Percentiles rank a stretch among this genome's conserved stretches.
These are phyloP conservation scores for Leptarthrus brevirostris DNA, from an alignment of 2,888 invertebrate species.

Conservation along the genomic window DNA sequence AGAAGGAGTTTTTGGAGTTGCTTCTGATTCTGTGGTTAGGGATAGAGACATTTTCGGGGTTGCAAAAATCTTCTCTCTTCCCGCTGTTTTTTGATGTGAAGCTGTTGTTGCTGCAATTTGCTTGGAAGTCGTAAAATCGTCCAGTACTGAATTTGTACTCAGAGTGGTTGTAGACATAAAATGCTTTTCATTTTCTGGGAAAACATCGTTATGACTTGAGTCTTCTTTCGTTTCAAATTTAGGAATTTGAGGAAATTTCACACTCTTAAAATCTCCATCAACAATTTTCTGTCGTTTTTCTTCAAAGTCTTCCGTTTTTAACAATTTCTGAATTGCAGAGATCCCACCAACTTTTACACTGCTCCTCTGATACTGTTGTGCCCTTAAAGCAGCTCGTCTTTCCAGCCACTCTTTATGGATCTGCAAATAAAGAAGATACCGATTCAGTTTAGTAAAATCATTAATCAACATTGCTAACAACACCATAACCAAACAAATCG, in stretches of 20 bases:
- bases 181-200: constrained; percentile 60
- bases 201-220: constrained; percentile 63
- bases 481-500: background rate
- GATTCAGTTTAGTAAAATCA: background rate
- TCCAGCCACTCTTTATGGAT: constrained; percentile 66
- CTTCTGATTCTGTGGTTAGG: background rate
- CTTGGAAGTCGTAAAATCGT: constrained; percentile 39
- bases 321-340: background rate
- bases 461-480: too few species aligned
- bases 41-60: too few species aligned
- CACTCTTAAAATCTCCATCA: background rate
- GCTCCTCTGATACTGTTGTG: constrained; percentile 1
- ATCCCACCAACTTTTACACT: too few species aligned
- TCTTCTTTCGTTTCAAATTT: constrained; percentile 22
- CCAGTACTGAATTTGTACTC: constrained; percentile 4
- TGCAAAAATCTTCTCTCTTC: background rate
- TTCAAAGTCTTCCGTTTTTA: background rate
- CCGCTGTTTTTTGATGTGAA: constrained; percentile 25
- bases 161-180: background rate
- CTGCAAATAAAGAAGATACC: constrained; percentile 56
- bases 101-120: constrained; percentile 8
- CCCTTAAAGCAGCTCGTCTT: constrained; percentile 59
- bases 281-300: background rate
- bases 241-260: background rate
- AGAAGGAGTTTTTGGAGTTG: constrained; percentile 38